Conservation (phyloP, 2,797 vertebrate species). For the Megaceryle alcyon region DNA sequence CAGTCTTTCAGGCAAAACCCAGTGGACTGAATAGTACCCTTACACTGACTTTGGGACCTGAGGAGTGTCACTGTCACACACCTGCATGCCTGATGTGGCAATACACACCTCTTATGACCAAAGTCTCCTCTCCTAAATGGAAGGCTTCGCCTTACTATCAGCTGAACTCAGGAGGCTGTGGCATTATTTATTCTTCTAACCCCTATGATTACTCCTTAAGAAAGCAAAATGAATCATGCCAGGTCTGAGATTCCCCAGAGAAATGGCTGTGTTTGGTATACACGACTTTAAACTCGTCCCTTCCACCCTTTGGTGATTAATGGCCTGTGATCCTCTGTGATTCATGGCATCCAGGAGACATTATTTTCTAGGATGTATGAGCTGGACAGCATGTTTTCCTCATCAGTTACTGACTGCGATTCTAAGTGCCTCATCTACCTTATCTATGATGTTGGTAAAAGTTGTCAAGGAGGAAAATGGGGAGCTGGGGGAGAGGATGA, state of each 20-base stretch:
- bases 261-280: constrained; percentile 17
- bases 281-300: background rate
- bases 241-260: constrained; percentile 27
- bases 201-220: background rate
- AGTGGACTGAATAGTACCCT: background rate
- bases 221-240: constrained; percentile 39
- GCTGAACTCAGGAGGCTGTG: background rate
- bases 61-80: background rate
- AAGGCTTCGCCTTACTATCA: background rate
- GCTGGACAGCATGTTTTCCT: constrained; percentile 61
- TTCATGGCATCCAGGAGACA: constrained; percentile 49
- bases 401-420: background rate
- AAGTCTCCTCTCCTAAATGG: background rate
- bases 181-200: constrained; percentile 23
- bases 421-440: background rate
- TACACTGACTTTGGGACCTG: background rate
- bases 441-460: background rate
- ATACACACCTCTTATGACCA: accelerated
- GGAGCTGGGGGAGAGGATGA: background rate
- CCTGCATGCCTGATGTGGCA: background rate
- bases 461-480: background rate
- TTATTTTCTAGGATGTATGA: constrained; percentile 39
- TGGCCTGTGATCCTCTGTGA: background rate
- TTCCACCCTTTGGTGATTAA: constrained; percentile 51
- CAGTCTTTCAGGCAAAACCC: background rate